These are phyloP conservation scores for Callipepla squamata DNA, from an alignment of 2,113 vertebrate genomes.

Conservation along the genomic window DNA sequence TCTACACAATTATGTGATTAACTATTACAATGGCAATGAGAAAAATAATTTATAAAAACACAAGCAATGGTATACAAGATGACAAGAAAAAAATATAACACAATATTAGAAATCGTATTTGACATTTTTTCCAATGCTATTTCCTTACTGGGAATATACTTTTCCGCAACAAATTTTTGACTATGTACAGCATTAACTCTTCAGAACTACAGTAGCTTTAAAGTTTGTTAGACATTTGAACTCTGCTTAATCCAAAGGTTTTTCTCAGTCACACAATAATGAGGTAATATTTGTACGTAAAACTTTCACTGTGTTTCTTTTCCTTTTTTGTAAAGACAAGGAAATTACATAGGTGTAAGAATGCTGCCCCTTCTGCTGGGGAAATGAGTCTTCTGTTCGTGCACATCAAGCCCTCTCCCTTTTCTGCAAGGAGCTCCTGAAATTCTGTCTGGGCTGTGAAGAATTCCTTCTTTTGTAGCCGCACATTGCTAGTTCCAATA, in stretches of 20 bases:
- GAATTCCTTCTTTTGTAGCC: not conserved
- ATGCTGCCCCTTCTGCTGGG: not conserved
- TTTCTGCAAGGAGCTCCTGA: not conserved
- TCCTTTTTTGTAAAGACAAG: conserved; percentile 76
- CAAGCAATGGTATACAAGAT: conserved; percentile 86
- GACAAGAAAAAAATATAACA: conserved; percentile 77
- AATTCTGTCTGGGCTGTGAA: not conserved
- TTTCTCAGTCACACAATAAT: conserved; percentile 92
- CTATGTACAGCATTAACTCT: conserved; percentile 91
- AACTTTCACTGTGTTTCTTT: conserved; percentile 85
- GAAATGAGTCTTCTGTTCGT: not conserved
- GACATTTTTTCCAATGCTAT: conserved; percentile 78
- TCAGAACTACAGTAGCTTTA: conserved; percentile 88
- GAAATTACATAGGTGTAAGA: conserved; percentile 64
- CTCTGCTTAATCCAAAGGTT: conserved; percentile 84
- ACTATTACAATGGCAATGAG: conserved; percentile 86
- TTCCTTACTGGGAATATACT: conserved; percentile 82
- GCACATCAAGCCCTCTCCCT: not conserved
- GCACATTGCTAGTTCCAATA: not conserved
- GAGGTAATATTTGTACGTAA: conserved; percentile 99
- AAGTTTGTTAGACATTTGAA: conserved; percentile 86
- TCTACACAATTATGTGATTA: conserved; percentile 94
- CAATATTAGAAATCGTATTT: conserved; percentile 83
- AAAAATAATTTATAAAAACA: conserved; percentile 97
- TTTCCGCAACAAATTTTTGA: conserved; percentile 83